These are phyloP conservation scores for Apus apus DNA, from an alignment of 2,113 vertebrate species.

Conservation along the genomic window DNA sequence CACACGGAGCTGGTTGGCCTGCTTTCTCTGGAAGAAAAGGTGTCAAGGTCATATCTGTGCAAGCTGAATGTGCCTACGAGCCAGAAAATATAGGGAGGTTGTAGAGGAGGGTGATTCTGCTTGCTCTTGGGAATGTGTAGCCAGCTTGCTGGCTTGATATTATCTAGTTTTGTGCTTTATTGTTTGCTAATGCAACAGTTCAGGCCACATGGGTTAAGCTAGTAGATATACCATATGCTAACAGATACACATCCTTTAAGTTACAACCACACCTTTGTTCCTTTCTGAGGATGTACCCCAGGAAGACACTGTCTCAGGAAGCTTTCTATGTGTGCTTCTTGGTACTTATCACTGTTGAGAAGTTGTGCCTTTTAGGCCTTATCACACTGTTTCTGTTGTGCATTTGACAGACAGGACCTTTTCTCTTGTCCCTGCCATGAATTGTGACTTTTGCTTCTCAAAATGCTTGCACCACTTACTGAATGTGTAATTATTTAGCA, in stretches of 20 bases:
- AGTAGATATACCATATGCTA: not conserved
- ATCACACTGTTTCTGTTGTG: not conserved
- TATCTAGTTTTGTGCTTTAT: not conserved
- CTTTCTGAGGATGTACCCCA: not conserved
- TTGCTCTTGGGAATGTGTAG: not conserved
- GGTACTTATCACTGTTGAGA: not conserved
- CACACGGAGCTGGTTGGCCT: rapidly evolving
- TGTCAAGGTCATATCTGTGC: not conserved
- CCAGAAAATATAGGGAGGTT: not conserved
- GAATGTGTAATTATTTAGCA: not conserved
- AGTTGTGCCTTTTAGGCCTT: not conserved
- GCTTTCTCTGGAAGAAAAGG: not conserved
- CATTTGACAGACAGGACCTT: not conserved
- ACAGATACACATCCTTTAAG: not conserved
- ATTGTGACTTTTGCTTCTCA: not conserved
- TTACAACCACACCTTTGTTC: not conserved
- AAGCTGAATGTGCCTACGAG: too few relatives aligned
- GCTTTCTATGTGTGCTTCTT: not conserved
- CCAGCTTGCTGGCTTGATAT: not conserved
- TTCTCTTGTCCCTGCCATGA: not conserved
- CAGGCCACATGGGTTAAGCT: not conserved
- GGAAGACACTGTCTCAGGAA: not conserved
- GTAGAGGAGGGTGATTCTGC: not conserved
- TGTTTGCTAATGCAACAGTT: not conserved
- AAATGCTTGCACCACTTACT: not conserved